Conservation (phyloP, 1,140 invertebrate genomes). For the Teleopsis dalmanni region DNA sequence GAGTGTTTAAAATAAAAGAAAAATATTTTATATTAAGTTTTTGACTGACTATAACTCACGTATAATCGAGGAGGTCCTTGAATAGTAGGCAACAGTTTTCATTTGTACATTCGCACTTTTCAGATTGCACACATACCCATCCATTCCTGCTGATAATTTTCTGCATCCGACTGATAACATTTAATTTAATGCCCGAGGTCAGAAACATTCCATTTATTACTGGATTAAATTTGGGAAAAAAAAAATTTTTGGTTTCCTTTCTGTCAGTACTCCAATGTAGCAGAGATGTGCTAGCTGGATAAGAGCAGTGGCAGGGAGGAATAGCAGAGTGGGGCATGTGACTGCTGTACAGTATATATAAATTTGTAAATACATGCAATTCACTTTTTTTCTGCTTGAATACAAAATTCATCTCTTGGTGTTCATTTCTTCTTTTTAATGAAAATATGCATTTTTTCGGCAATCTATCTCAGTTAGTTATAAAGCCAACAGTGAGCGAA, state of each 20-base stretch:
- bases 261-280: neutral
- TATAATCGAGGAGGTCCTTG: too few species aligned
- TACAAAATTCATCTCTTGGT: neutral
- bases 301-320: neutral
- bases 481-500: too few species aligned
- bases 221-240: slow-evolving; percentile 43
- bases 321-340: neutral
- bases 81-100: too few species aligned
- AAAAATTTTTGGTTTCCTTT: neutral
- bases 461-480: slow-evolving; percentile 8
- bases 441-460: slow-evolving; percentile 2
- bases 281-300: slow-evolving; percentile 8
- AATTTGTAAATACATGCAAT: neutral
- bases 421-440: neutral
- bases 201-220: slow-evolving; percentile 46
- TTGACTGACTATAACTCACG: too few species aligned
- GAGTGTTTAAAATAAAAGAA: too few species aligned
- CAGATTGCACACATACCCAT: neutral
- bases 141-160: slow-evolving; percentile 34
- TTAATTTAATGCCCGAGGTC: slow-evolving; percentile 46
- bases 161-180: slow-evolving; percentile 45
- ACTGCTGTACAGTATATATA: neutral
- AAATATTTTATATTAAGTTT: too few species aligned
- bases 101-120: too few species aligned
- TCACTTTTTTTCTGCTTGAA: too few species aligned